phyloP scores from a whole-genome alignment of 1,140 invertebrate genomes.

The Drosophila gunungcola region DNA sequence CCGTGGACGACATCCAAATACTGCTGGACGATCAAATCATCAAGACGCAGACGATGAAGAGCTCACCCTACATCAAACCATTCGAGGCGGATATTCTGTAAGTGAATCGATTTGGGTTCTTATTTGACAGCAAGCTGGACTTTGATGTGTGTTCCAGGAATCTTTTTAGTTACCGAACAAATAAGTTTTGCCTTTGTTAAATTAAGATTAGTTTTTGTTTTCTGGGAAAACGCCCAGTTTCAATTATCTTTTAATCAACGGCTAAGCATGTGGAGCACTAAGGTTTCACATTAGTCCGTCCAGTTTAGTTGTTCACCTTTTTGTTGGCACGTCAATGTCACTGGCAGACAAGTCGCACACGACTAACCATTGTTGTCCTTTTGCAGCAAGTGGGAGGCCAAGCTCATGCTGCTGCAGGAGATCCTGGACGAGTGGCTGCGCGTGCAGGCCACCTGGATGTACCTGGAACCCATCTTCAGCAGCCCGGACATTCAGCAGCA shows the following conservation, averaged over 20 bases:
- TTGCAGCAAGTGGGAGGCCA: constrained; percentile 89
- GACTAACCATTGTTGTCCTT: constrained; percentile 36
- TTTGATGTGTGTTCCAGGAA: background rate
- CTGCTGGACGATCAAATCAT: constrained; percentile 98
- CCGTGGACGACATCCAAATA: constrained; percentile 98
- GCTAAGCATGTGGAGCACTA: background rate
- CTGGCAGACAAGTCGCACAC: constrained; percentile 22
- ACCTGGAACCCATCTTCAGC: constrained; percentile 98
- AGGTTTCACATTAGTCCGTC: background rate
- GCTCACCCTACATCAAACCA: constrained; percentile 98
- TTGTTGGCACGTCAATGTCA: constrained; percentile 43
- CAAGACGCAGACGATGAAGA: constrained; percentile 98
- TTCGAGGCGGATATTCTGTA: constrained; percentile 93
- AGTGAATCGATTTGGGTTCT: constrained; percentile 68
- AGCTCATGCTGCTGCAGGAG: constrained; percentile 92
- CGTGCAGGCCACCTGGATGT: constrained; percentile 98
- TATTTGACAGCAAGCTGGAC: background rate
- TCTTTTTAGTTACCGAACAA: background rate
- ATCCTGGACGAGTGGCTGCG: constrained; percentile 98
- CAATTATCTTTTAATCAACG: constrained; percentile 7
- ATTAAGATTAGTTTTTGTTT: background rate
- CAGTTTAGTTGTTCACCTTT: constrained; percentile 3
- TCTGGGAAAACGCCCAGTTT: background rate
- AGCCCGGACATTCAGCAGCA: constrained; percentile 98
- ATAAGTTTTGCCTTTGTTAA: background rate